phyloP scores from a whole-genome alignment of 2,113 vertebrate species.

The Phrynocephalus versicolor region DNA sequence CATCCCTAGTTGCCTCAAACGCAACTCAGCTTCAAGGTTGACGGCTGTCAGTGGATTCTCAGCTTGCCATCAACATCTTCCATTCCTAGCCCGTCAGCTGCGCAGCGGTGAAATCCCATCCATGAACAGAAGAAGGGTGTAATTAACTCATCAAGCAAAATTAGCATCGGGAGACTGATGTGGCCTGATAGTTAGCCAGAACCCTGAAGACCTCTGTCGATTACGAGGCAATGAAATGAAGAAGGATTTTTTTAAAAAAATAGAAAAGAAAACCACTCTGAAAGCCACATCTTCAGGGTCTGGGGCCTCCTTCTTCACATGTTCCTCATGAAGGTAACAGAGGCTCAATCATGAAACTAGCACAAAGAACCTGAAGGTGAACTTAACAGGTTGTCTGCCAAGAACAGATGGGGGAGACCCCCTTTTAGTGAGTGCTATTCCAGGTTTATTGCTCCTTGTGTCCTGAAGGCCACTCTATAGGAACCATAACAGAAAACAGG shows the following conservation, averaged over 20 bases:
- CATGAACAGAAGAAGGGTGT: constrained; percentile 4
- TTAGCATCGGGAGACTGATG: background rate
- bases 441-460: background rate
- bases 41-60: constrained; percentile 13
- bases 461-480: too few relatives aligned
- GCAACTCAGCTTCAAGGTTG: constrained; percentile 23
- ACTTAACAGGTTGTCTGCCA: background rate
- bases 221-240: accelerated
- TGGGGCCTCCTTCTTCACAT: constrained; percentile 61
- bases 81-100: constrained; percentile 26
- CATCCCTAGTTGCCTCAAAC: background rate
- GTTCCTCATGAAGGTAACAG: constrained; percentile 30
- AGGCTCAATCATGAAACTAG: background rate
- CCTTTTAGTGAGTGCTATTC: background rate
- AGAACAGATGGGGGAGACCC: background rate
- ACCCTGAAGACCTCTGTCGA: background rate
- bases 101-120: background rate
- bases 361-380: background rate
- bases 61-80: background rate
- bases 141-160: constrained; percentile 56
- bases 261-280: too few relatives aligned
- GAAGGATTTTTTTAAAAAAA: accelerated
- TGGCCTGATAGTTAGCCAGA: background rate
- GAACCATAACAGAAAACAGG: background rate
- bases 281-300: constrained; percentile 43